Base-by-base conservation (phyloP, 2,797 vertebrate genomes). In the Channa striata region DNA sequence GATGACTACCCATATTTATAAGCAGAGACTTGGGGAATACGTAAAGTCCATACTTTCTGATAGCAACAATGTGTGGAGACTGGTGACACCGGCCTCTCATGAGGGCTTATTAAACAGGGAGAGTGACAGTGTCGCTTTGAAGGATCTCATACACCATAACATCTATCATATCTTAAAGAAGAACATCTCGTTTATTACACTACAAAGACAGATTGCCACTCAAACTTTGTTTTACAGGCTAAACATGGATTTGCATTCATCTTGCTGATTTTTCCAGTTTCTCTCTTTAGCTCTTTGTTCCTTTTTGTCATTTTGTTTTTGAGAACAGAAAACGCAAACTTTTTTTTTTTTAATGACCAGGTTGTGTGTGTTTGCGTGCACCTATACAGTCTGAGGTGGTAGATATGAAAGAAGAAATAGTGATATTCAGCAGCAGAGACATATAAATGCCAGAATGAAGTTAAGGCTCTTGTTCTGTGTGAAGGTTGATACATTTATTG, bases 81-180 rank as follows among this genome's bases (percentile, higher is more conserved):
- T 42, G 48, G 43, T 66, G 62, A 83, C 65, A 80, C 42, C 40
- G 54, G 19, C 36, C 56, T 89, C 80, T 84, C 74, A 72, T 20
- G 59, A 69, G 80, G 50, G 43, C 81, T 85, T 65, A 86, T 85
- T 87, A 85, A 76, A 81, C 48, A 59, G 46, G 70, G 44, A 68
- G 44, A 70, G 40, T 20, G 48, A 78, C 39, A 14, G n/a, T 61
- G 54, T 78, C 68, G 39, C 30, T 62, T n/a, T 56, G 44, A 58
- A 76, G 68, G 65, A 69, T 52, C 25, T 73, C 4, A 33, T 37
- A 65, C 49, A 56, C 47, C 14, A 43, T 56, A 70, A 47, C 65
- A 80, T 82, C 44, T 49, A 68, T 74, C 69, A 71, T 53, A 68
- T 39, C 72, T 74, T 46, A 77, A 72, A 77, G 42, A 69, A 21